Base-by-base conservation (phyloP, 2,113 vertebrate species). In the Numida meleagris region DNA sequence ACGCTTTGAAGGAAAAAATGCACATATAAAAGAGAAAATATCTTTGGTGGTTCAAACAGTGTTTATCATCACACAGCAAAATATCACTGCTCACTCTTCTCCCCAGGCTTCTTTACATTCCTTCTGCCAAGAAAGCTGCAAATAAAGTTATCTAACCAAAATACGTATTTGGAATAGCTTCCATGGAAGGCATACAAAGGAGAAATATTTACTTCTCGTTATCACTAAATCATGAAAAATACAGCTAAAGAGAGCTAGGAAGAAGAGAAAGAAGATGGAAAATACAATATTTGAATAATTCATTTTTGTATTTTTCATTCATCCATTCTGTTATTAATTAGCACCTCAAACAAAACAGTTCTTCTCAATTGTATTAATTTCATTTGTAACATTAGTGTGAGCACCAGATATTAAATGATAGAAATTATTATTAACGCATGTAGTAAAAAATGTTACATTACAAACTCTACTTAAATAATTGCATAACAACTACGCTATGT, bases 241-340 rank as follows among this genome's bases (percentile, higher is more conserved):
- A 75, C 13, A 86, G 38, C 45, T 65, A 83, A 90, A 53, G 16
- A 85, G 62, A 84, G 57, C 34, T 82, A 85, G 15, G 29, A 58
- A 76, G 55, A 74, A 53, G 16, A 34, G 29, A 29, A 94, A 89
- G 45, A 88, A 71, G 40, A 94, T 71, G 20, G 16, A 29, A 85
- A 92, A 90, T 36, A 90, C 73, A 88, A 55, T n/a, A 78, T 51
- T 82, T 8, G 7, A 58, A 72, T 68, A 74, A 34, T 11, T 82
- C 1, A n/a, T 77, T 82, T 77, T 82, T 83, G 6, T 43, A 21
- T 76, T 82, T 94, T 61, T 80, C 80, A 95, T 95, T 93, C 66
- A 94, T 89, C 33, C 55, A 84, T 57, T 62, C 9, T 78, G 25
- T 45, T 88, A 93, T 86, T 95, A 68, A 93, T 93, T 93, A 83